Conservation (phyloP, 2,888 invertebrate genomes). For the Lydus trimaculatus region DNA sequence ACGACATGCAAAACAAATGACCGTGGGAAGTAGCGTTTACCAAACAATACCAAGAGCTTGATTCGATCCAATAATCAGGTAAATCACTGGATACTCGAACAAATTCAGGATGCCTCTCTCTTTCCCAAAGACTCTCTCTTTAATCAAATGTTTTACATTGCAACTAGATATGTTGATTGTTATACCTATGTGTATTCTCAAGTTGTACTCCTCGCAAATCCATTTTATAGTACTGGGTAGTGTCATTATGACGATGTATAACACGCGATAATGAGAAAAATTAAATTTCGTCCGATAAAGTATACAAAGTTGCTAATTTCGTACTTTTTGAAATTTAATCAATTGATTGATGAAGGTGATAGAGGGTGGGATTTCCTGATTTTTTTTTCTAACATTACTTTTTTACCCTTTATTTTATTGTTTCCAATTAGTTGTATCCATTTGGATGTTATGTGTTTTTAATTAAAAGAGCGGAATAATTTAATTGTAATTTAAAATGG, state of each 20-base stretch:
- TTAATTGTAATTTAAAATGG: conserved; percentile 44
- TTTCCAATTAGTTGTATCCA: conserved; percentile 38
- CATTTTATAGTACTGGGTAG: too few relatives aligned
- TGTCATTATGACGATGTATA: too few relatives aligned
- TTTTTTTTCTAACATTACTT: too few relatives aligned
- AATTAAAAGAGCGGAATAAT: conserved; percentile 48
- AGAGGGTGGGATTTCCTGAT: too few relatives aligned
- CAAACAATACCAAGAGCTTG: conserved; percentile 51
- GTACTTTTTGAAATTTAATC: too few relatives aligned
- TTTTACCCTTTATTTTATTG: conserved; percentile 32
- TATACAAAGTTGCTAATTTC: too few relatives aligned
- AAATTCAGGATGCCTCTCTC: conserved; percentile 8
- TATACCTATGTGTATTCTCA: too few relatives aligned
- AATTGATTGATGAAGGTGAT: too few relatives aligned
- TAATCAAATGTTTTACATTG: neutral
- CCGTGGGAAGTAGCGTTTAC: conserved; percentile 56
- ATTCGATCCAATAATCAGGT: conserved; percentile 58
- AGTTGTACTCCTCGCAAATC: too few relatives aligned
- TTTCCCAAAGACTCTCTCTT: neutral
- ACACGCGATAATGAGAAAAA: too few relatives aligned
- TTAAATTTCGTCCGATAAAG: too few relatives aligned
- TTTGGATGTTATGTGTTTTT: conserved; percentile 45
- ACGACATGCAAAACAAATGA: conserved; percentile 56
- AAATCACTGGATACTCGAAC: conserved; percentile 47
- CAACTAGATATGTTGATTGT: neutral